Evolutionary conservation across 2,797 vertebrate species (phyloP).

Genomic region (Holocentrus rufus): DNA sequence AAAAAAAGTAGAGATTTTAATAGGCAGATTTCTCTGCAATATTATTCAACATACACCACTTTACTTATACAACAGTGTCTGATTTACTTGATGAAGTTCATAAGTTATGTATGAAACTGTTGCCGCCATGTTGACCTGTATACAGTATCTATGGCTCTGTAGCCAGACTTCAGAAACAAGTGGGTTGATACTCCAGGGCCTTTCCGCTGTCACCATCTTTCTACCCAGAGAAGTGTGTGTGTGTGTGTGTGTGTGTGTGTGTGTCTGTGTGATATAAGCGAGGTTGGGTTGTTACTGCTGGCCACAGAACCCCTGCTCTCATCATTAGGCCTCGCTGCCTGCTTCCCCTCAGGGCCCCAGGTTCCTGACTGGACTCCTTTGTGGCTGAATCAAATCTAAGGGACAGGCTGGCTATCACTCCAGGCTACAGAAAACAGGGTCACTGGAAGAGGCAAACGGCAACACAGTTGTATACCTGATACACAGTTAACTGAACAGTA

Average conservation of each 20-base stretch:
- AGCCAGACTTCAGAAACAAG: constrained; percentile 70
- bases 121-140: constrained; percentile 71
- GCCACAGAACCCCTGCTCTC: constrained; percentile 57
- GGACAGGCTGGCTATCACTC: constrained; percentile 56
- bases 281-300: constrained; percentile 34
- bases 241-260: neutral
- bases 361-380: constrained; percentile 63
- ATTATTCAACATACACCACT: no score
- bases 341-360: constrained; percentile 53
- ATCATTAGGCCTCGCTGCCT: constrained; percentile 70
- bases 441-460: constrained; percentile 47
- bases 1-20: no score
- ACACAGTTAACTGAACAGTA: constrained; percentile 28
- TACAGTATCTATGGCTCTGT: constrained; percentile 50
- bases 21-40: no score
- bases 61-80: no score
- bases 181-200: constrained; percentile 72
- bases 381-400: constrained; percentile 69
- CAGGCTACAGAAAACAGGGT: constrained; percentile 64
- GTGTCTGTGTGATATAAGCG: neutral
- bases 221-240: constrained; percentile 43
- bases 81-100: constrained; percentile 30
- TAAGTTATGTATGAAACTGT: constrained; percentile 25
- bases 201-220: constrained; percentile 51
- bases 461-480: constrained; percentile 50